Conservation (phyloP, 2,888 invertebrate genomes). For the Microplitis deprimator region DNA sequence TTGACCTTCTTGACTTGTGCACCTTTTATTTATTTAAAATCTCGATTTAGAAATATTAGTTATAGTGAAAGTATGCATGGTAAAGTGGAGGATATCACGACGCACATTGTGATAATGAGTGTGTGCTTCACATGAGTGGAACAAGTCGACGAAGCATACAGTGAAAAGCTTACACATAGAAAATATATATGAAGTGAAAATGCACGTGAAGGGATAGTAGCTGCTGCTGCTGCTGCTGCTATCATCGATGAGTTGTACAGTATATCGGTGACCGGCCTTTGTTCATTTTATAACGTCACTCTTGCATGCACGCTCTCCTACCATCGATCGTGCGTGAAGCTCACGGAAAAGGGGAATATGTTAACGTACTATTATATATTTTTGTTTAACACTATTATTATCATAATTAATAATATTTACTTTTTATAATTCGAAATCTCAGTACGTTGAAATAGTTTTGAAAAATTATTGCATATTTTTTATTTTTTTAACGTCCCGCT, state of each 20-base stretch:
- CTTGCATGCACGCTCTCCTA: slow-evolving; percentile 39
- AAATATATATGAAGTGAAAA: slow-evolving; percentile 4
- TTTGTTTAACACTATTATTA: not conserved
- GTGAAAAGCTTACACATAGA: slow-evolving; percentile 10
- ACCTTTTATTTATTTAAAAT: not conserved
- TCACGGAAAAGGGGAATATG: slow-evolving; percentile 4
- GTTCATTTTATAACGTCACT: slow-evolving; percentile 51
- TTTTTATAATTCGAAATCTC: not conserved
- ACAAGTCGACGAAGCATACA: slow-evolving; percentile 21
- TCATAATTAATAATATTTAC: not conserved
- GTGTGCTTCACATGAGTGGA: slow-evolving; percentile 27
- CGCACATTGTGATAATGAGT: slow-evolving; percentile 32
- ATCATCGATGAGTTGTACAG: slow-evolving; percentile 41
- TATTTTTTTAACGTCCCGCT: too few species aligned
- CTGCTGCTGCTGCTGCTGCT: not conserved
- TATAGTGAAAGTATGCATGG: slow-evolving; percentile 2
- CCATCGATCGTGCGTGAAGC: slow-evolving; percentile 51
- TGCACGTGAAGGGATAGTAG: slow-evolving; percentile 15
- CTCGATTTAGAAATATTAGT: not conserved
- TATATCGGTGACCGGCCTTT: slow-evolving; percentile 48
- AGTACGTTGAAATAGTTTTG: not conserved
- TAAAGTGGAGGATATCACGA: slow-evolving; percentile 18
- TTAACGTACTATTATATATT: slow-evolving; percentile 4
- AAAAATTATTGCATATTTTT: too few species aligned
- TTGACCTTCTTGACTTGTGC: not conserved